Evolutionary conservation across 2,113 vertebrate genomes (phyloP), one percentile per base, ranked within the genome.

Genomic region (Syngnathus typhle): DNA sequence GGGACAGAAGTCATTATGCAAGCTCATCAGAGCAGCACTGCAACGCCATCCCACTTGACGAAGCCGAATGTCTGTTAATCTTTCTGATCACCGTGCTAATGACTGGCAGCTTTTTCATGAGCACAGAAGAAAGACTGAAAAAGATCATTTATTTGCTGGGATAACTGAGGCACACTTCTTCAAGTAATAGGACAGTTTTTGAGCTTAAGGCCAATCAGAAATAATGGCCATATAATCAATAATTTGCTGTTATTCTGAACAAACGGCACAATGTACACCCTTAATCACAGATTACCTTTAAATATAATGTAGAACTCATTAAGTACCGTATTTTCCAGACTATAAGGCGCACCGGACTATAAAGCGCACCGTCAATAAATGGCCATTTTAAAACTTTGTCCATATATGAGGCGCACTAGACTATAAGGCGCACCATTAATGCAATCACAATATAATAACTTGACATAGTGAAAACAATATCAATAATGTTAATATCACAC

Each of bases 181-280:
- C 70, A 72, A 41, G 47, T 56, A 72, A 76, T 76, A 69, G 69
- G 32, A 39, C 69, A 67, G 60, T 74, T 70, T 77, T 58, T 75
- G 74, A 87, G 84, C 79, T 88, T 74, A 83, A 87, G 76, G 78
- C 82, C 70, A 88, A 85, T 86, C 85, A 87, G 85, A 89, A 72
- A 86, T 79, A 87, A 86, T 88, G 83, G 74, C 74, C 32, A 75
- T 80, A 66, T 80, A 85, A 89, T 91, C 88, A 83, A 86, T 92
- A 87, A 78, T 82, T 87, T 89, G 0, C 74, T 84, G 81, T 81
- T 69, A 82, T 67, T 69, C 47, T 21, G 64, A 65, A 70, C 77
- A 73, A 79, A 58, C 49, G 68, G 68, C 71, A 59, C 32, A 72
- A 66, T 72, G 64, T 60, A 70, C 70, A 67, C 75, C 69, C 77